Conservation (phyloP, 2,888 invertebrate species). For the Gisinianus flammeolus region DNA sequence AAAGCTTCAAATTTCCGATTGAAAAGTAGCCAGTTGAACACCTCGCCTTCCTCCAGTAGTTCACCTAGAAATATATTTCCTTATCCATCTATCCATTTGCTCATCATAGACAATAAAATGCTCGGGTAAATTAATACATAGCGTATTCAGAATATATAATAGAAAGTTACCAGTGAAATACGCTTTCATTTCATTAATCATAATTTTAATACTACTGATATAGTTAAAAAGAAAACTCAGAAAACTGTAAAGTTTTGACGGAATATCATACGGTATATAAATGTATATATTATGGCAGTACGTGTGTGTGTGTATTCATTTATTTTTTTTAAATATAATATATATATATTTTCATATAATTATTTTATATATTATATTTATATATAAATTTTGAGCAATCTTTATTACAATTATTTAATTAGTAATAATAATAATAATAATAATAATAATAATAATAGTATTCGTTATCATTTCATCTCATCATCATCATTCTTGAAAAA, state of each 20-base stretch:
- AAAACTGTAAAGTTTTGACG: background rate
- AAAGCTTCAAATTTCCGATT: slow-evolving; percentile 92
- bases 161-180: too few relatives aligned
- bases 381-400: slow-evolving; percentile 18
- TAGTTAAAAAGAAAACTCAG: background rate
- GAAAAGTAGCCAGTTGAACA: slow-evolving; percentile 88
- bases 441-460: background rate
- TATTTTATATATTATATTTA: background rate
- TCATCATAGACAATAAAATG: too few relatives aligned
- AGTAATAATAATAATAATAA: background rate
- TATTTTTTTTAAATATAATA: slow-evolving; percentile 15
- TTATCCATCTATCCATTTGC: slow-evolving; percentile 18
- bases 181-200: background rate
- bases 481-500: background rate
- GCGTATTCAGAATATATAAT: too few relatives aligned
- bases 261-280: background rate
- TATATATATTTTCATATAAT: background rate
- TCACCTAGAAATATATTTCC: slow-evolving; percentile 66
- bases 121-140: too few relatives aligned
- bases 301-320: slow-evolving; percentile 24
- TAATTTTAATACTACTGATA: background rate
- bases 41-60: slow-evolving; percentile 77
- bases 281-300: slow-evolving; percentile 32
- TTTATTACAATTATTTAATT: background rate
- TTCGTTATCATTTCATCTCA: background rate